These are phyloP conservation scores for Leucoma salicis DNA, from an alignment of 2,888 invertebrate species.

Conservation along the genomic window DNA sequence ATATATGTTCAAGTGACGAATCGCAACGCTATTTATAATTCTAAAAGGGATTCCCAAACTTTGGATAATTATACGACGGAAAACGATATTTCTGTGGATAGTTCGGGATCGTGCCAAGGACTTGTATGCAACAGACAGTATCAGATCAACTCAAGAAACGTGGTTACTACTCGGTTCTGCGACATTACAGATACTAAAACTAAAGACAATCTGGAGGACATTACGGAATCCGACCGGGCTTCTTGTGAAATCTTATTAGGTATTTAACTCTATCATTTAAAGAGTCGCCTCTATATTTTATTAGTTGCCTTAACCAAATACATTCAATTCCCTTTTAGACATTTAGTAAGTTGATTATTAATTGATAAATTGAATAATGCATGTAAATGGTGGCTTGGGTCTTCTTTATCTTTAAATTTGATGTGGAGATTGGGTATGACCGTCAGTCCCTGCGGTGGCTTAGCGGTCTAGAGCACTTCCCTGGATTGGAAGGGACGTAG, in stretches of 20 bases:
- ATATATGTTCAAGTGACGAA: conserved; percentile 44
- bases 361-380: too few relatives aligned
- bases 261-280: too few relatives aligned
- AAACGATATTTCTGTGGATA: conserved; percentile 26
- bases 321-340: too few relatives aligned
- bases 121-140: conserved; percentile 67
- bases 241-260: conserved; percentile 43
- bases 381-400: too few relatives aligned
- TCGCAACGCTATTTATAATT: conserved; percentile 42
- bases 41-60: conserved; percentile 38
- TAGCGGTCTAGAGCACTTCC: too few relatives aligned
- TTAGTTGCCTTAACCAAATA: too few relatives aligned
- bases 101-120: conserved; percentile 38
- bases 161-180: conserved; percentile 34
- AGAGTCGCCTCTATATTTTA: too few relatives aligned
- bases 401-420: too few relatives aligned
- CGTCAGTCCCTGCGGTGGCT: too few relatives aligned
- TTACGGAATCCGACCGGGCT: conserved; percentile 32
- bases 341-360: too few relatives aligned
- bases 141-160: conserved; percentile 54
- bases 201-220: conserved; percentile 49
- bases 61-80: conserved; percentile 39
- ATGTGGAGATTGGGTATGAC: too few relatives aligned
- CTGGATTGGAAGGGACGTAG: too few relatives aligned
- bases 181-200: conserved; percentile 37